phyloP scores from a whole-genome alignment of 2,888 invertebrate genomes.

The Dynastes maya region DNA sequence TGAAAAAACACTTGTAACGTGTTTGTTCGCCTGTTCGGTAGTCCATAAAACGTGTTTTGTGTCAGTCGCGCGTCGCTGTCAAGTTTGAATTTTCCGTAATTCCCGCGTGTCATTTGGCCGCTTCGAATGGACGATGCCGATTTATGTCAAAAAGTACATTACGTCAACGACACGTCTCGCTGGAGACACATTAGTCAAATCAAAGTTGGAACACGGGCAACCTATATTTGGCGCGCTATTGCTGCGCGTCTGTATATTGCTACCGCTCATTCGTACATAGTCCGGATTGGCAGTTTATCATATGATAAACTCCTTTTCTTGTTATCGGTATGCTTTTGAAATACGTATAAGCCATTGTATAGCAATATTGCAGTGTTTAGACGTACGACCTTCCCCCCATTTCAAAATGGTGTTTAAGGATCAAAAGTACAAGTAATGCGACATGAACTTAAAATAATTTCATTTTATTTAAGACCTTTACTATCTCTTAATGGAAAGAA shows the following conservation, averaged over 20 bases:
- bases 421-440: too few species aligned
- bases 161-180: constrained; percentile 60
- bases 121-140: constrained; percentile 50
- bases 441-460: too few species aligned
- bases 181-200: constrained; percentile 60
- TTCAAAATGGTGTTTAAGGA: too few species aligned
- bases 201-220: constrained; percentile 55
- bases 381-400: too few species aligned
- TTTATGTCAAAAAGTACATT: constrained; percentile 60
- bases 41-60: constrained; percentile 39
- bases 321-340: too few species aligned
- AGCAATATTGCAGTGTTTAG: too few species aligned
- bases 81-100: constrained; percentile 42
- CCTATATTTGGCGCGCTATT: constrained; percentile 56
- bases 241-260: constrained; percentile 41
- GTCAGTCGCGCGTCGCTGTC: constrained; percentile 33
- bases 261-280: too few species aligned
- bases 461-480: too few species aligned
- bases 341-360: too few species aligned
- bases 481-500: too few species aligned
- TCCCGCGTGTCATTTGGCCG: constrained; percentile 50
- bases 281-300: too few species aligned
- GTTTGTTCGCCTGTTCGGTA: constrained; percentile 40
- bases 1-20: constrained; percentile 41
- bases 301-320: too few species aligned